These are phyloP conservation scores for Squalus acanthias DNA, from an alignment of 2,797 vertebrate species.

Conservation along the genomic window DNA sequence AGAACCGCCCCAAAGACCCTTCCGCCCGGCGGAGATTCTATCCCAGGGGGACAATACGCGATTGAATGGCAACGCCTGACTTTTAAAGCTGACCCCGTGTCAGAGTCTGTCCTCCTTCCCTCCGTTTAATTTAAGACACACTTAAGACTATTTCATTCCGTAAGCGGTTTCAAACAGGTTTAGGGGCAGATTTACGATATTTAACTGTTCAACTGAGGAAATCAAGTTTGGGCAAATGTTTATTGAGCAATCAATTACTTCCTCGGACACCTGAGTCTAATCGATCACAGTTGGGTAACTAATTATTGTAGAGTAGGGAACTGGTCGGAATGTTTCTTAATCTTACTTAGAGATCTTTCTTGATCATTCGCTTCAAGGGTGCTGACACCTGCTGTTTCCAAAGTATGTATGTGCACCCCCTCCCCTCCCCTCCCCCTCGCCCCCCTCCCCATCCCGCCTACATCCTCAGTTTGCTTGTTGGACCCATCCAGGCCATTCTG, in stretches of 20 bases:
- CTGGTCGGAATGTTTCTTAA: background rate
- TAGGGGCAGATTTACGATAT: conserved; percentile 63
- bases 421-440: background rate
- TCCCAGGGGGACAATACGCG: background rate
- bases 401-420: background rate
- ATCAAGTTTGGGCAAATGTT: conserved; percentile 67
- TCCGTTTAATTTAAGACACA: background rate
- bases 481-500: background rate
- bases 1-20: background rate
- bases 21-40: background rate
- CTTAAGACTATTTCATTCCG: background rate
- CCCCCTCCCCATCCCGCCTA: background rate
- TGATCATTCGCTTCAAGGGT: background rate
- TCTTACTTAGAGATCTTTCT: background rate
- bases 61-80: background rate
- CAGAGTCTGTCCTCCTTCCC: too few species aligned
- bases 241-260: conserved; percentile 86
- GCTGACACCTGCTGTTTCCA: background rate
- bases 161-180: background rate
- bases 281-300: background rate
- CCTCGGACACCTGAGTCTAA: conserved; percentile 52
- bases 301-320: background rate
- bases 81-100: background rate
- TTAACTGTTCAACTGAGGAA: conserved; percentile 55
- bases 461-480: background rate